A percentile compares a stretch with the other conserved stretches of the same genome.
Evolutionary conservation across 1,140 invertebrate genomes (phyloP).

Genomic region (Drosophila setifemur): DNA sequence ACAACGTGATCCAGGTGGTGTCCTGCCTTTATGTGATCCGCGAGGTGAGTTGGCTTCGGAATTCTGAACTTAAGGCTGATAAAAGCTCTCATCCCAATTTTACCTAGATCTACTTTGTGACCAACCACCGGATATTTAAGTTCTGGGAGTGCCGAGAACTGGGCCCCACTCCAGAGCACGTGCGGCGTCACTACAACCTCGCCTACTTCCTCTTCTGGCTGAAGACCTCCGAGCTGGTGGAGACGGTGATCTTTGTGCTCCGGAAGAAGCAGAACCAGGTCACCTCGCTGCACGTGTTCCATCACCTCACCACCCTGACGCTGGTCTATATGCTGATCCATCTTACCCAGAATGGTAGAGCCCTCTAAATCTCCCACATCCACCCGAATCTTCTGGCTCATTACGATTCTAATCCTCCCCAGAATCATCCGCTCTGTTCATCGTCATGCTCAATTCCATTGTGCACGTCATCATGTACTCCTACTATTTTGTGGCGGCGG

Average conservation of each 20-base stretch:
- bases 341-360: conserved; percentile 54
- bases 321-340: conserved; percentile 90
- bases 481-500: conserved; percentile 91
- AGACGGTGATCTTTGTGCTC: conserved; percentile 91
- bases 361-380: too few species aligned
- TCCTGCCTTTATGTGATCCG: conserved; percentile 61
- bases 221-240: conserved; percentile 86
- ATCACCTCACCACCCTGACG: conserved; percentile 88
- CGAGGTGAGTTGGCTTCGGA: too few species aligned
- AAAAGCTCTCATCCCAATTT: not conserved
- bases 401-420: conserved; percentile 2
- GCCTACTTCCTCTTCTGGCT: conserved; percentile 83
- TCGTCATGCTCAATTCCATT: conserved; percentile 90
- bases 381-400: not conserved
- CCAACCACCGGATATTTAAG: conserved; percentile 16
- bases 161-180: not conserved
- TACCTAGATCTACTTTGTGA: conserved; percentile 30
- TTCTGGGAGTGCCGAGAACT: conserved; percentile 60
- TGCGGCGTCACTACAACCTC: conserved; percentile 34
- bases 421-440: conserved; percentile 90
- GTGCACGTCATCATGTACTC: conserved; percentile 91
- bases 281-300: conserved; percentile 89
- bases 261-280: conserved; percentile 90
- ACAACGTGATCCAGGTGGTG: conserved; percentile 67
- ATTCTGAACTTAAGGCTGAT: too few species aligned